These are phyloP conservation scores for Epirrita christyi DNA, from an alignment of 2,888 invertebrate genomes.

Conservation along the genomic window DNA sequence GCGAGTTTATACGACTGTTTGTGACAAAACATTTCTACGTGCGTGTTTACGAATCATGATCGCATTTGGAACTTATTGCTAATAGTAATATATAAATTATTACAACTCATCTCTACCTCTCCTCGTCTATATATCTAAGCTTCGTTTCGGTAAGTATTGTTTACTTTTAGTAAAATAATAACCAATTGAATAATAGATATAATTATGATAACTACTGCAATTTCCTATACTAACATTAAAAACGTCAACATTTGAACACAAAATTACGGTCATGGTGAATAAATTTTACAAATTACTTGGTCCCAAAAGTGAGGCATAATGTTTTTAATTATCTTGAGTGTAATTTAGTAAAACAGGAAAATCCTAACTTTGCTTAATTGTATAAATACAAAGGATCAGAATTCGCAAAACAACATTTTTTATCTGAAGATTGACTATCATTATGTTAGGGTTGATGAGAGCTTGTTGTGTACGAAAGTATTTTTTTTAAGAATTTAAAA, in stretches of 20 bases:
- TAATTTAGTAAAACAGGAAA: slow-evolving; percentile 17
- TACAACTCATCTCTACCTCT: slow-evolving; percentile 5
- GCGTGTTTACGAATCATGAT: slow-evolving; percentile 50
- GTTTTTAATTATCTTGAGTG: slow-evolving; percentile 18
- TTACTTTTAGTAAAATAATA: slow-evolving; percentile 15
- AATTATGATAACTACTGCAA: slow-evolving; percentile 43
- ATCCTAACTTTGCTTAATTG: slow-evolving; percentile 8
- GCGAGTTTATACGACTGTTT: slow-evolving; percentile 53
- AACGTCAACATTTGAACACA: slow-evolving; percentile 36
- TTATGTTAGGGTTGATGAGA: too few species aligned
- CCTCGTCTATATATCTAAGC: slow-evolving; percentile 14
- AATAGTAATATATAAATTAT: slow-evolving; percentile 35
- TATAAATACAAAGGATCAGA: slow-evolving; percentile 9
- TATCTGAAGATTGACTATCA: background rate
- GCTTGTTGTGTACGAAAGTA: too few species aligned
- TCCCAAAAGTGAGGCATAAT: slow-evolving; percentile 20
- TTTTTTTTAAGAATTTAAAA: too few species aligned
- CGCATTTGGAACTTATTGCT: slow-evolving; percentile 55
- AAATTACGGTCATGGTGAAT: slow-evolving; percentile 38
- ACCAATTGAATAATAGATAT: slow-evolving; percentile 32
- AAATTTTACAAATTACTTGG: slow-evolving; percentile 20
- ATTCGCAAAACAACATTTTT: slow-evolving; percentile 1
- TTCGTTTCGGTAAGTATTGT: slow-evolving; percentile 49
- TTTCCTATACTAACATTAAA: slow-evolving; percentile 39
- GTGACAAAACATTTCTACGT: slow-evolving; percentile 49